Percentiles rank a stretch among this genome's conserved stretches.
phyloP scores from a whole-genome alignment of 1,140 invertebrate genomes.

The Ceratitis capitata region DNA sequence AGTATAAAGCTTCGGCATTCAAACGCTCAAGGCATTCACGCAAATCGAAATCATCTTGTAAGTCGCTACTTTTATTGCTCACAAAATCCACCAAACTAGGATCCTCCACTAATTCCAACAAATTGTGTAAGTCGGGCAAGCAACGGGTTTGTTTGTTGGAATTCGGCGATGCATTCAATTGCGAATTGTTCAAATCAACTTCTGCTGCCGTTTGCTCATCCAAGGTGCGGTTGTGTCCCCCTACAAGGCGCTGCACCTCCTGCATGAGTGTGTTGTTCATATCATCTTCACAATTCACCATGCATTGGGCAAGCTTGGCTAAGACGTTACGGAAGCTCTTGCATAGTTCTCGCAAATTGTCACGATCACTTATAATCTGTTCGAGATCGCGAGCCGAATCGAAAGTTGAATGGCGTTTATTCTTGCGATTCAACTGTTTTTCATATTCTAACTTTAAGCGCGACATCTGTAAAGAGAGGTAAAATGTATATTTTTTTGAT shows the following conservation, averaged over 20 bases:
- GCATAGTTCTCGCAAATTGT: constrained; percentile 61
- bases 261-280: constrained; percentile 77
- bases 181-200: constrained; percentile 48
- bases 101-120: constrained; percentile 67
- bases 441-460: constrained; percentile 63
- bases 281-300: constrained; percentile 79
- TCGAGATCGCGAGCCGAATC: constrained; percentile 69
- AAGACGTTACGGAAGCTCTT: constrained; percentile 67
- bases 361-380: constrained; percentile 68
- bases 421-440: constrained; percentile 65
- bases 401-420: constrained; percentile 68
- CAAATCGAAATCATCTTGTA: constrained; percentile 67
- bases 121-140: constrained; percentile 73
- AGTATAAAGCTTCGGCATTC: constrained; percentile 73
- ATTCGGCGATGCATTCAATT: constrained; percentile 50
- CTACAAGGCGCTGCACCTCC: constrained; percentile 67
- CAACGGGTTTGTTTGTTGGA: constrained; percentile 65
- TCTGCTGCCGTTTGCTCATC: constrained; percentile 55
- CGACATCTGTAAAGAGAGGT: constrained; percentile 63
- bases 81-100: constrained; percentile 60
- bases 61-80: constrained; percentile 58
- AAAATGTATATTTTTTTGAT: not conserved
- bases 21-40: constrained; percentile 74
- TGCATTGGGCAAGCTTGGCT: constrained; percentile 75
- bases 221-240: constrained; percentile 52